Conservation (phyloP, 23 tunicate genomes). For the Diplosoma virens region DNA sequence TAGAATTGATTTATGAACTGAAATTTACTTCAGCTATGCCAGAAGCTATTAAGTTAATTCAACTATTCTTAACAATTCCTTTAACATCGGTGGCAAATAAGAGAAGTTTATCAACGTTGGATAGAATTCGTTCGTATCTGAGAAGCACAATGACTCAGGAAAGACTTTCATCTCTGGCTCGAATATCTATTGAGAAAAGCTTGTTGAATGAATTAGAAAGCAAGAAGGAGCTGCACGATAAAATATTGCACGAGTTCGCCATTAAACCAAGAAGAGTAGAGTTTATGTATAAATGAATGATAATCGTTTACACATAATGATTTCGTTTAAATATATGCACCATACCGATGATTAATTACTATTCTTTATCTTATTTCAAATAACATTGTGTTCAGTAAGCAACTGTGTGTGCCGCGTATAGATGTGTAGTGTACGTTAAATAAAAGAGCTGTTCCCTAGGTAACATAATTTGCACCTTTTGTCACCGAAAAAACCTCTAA, state of each 20-base stretch:
- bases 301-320: no score
- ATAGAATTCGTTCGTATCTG: constrained; percentile 5
- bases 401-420: no score
- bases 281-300: constrained; percentile 24
- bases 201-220: constrained; percentile 6
- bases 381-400: no score
- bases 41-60: neutral
- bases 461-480: no score
- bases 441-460: no score
- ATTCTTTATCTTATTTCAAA: no score
- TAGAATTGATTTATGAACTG: constrained; percentile 8
- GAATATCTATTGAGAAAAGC: constrained; percentile 27
- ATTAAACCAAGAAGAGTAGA: constrained; percentile 33
- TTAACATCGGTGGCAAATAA: neutral
- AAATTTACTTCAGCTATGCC: constrained; percentile 5
- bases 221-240: constrained; percentile 30
- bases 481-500: no score
- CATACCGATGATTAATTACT: no score
- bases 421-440: no score
- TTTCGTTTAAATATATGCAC: no score
- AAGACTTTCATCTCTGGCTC: constrained; percentile 27
- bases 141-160: constrained; percentile 5
- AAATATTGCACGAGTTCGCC: constrained; percentile 28
- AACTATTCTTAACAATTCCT: constrained; percentile 2
- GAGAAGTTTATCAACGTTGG: constrained; percentile 9